phyloP scores from a whole-genome alignment of 53 echinoderm and acorn worm genomes.

The Actinopyga echinites region DNA sequence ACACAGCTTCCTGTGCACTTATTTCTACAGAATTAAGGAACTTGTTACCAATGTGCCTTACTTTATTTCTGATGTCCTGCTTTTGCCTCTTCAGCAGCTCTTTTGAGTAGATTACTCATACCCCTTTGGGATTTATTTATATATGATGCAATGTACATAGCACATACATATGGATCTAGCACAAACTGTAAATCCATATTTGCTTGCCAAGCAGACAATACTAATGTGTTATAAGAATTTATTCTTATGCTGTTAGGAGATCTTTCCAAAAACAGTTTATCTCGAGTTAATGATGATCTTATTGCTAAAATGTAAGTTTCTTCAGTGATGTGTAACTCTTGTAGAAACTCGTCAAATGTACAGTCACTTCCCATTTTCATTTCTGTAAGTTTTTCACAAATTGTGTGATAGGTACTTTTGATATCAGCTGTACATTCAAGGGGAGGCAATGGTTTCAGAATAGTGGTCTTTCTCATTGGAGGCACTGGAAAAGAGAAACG shows the following conservation, averaged over 20 bases:
- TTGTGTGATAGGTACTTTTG: not conserved
- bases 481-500: slow-evolving; percentile 41
- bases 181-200: slow-evolving; percentile 48
- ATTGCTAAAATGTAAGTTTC: slow-evolving; percentile 34
- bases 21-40: slow-evolving; percentile 29
- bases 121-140: slow-evolving; percentile 52
- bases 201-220: slow-evolving; percentile 54
- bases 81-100: slow-evolving; percentile 42
- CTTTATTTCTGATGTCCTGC: not conserved
- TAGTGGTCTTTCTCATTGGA: slow-evolving; percentile 21
- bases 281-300: not conserved
- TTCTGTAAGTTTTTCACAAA: not conserved
- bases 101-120: slow-evolving; percentile 38
- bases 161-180: slow-evolving; percentile 54
- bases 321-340: slow-evolving; percentile 25
- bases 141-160: slow-evolving; percentile 48
- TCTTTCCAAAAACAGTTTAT: slow-evolving; percentile 50
- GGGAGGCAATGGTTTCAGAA: not conserved
- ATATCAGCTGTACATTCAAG: not conserved
- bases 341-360: slow-evolving; percentile 8
- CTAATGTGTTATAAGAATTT: slow-evolving; percentile 47
- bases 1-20: slow-evolving; percentile 43
- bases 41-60: slow-evolving; percentile 24
- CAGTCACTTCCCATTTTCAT: not conserved
- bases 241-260: slow-evolving; percentile 27